These are phyloP conservation scores for Malurus alboscapulatus DNA, from an alignment of 2,113 vertebrate genomes.

Conservation along the genomic window DNA sequence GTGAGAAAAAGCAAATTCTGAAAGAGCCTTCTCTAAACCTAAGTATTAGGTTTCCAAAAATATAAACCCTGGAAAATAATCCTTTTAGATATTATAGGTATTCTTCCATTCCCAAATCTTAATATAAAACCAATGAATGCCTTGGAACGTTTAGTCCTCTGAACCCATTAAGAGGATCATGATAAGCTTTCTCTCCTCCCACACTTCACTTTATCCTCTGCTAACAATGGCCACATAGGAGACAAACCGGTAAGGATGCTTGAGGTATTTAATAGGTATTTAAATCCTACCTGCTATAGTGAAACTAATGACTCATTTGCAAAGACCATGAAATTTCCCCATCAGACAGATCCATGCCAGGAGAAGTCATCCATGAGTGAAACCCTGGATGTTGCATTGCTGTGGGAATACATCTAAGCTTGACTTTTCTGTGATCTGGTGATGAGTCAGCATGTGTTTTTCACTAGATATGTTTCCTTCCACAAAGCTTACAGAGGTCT, in stretches of 20 bases:
- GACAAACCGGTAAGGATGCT: not conserved
- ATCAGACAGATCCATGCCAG: not conserved
- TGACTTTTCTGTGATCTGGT: not conserved
- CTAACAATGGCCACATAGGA: not conserved
- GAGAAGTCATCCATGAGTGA: not conserved
- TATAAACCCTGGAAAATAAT: conserved; percentile 10
- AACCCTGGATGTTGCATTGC: not conserved
- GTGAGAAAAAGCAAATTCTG: conserved; percentile 19
- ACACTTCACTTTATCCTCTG: not conserved
- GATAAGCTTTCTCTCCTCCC: conserved; percentile 8
- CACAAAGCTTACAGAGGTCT: not conserved
- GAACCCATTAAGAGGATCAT: conserved; percentile 1
- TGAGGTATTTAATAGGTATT: not conserved
- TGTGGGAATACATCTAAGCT: not conserved
- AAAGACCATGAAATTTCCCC: not conserved
- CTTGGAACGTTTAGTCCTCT: not conserved
- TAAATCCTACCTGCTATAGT: not conserved
- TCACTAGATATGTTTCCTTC: not conserved
- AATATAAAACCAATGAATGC: not conserved
- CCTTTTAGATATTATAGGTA: not conserved
- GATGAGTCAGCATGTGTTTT: not conserved
- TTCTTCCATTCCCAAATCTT: not conserved
- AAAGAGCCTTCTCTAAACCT: not conserved
- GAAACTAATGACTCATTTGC: not conserved
- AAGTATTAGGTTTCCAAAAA: conserved; percentile 31